Evolutionary conservation across 1,140 invertebrate genomes (phyloP).

Genomic region (Aradophagus sp.): DNA sequence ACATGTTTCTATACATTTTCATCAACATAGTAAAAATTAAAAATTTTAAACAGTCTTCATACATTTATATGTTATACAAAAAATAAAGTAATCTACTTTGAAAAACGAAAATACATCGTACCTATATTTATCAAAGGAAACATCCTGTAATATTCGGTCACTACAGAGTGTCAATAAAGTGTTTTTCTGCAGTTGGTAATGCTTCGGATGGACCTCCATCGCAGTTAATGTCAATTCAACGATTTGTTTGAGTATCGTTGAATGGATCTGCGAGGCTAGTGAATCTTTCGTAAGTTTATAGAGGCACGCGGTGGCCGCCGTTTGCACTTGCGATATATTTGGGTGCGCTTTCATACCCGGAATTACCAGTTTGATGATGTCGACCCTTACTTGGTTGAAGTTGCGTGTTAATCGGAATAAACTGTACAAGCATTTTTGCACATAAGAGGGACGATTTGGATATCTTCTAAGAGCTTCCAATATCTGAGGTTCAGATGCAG

Average conservation of each 20-base stretch:
- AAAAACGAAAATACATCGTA: constrained; percentile 36
- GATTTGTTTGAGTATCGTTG: constrained; percentile 79
- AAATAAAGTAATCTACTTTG: no score
- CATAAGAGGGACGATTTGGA: constrained; percentile 77
- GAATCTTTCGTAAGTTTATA: constrained; percentile 86
- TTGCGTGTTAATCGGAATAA: constrained; percentile 81
- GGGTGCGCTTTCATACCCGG: constrained; percentile 82
- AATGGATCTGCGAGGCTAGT: constrained; percentile 81
- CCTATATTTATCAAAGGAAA: constrained; percentile 83
- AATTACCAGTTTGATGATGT: constrained; percentile 83
- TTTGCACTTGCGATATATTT: constrained; percentile 82
- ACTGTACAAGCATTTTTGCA: constrained; percentile 84
- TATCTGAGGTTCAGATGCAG: constrained; percentile 79
- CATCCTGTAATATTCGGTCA: constrained; percentile 85
- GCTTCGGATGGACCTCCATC: constrained; percentile 83
- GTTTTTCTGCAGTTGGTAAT: constrained; percentile 86
- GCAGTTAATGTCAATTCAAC: constrained; percentile 82
- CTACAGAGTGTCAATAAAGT: constrained; percentile 85
- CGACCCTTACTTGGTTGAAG: constrained; percentile 78
- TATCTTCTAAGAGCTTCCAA: constrained; percentile 80
- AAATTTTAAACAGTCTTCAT: no score
- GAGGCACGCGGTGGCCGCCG: constrained; percentile 87
- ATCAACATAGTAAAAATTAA: no score
- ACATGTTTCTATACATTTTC: no score
- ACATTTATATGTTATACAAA: no score